phyloP scores from a whole-genome alignment of 2,113 vertebrate genomes.

The Columbina picui region DNA sequence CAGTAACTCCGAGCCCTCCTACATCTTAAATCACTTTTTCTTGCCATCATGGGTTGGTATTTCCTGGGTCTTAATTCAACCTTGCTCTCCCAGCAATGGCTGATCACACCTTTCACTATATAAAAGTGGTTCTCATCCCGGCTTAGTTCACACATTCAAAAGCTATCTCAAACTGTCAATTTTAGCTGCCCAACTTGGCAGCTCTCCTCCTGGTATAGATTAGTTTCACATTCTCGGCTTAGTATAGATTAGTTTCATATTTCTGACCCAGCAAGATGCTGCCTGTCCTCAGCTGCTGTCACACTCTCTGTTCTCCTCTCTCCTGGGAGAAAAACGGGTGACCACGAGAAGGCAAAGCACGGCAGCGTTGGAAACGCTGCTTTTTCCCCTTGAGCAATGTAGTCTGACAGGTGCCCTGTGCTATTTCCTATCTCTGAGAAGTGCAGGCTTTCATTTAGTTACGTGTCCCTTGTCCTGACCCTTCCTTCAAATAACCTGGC shows the following conservation, averaged over 20 bases:
- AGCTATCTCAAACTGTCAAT: slow-evolving; percentile 13
- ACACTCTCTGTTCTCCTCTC: background rate
- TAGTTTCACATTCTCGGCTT: background rate
- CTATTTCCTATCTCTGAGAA: background rate
- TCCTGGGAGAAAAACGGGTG: background rate
- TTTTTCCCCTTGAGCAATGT: background rate
- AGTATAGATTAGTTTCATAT: slow-evolving; percentile 10
- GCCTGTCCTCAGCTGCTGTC: background rate
- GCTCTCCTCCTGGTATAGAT: background rate
- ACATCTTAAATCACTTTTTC: background rate
- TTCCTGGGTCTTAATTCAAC: background rate
- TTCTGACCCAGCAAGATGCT: background rate
- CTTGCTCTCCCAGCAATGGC: background rate
- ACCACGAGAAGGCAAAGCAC: background rate
- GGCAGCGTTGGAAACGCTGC: background rate
- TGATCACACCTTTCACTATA: background rate
- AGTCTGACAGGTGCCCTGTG: background rate
- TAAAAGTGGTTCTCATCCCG: background rate
- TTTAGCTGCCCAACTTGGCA: slow-evolving; percentile 12
- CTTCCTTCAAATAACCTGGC: background rate
- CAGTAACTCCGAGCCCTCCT: background rate
- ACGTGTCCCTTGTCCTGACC: background rate
- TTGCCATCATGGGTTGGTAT: background rate
- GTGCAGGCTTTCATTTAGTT: background rate
- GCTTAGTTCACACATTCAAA: slow-evolving; percentile 26